These are phyloP conservation scores for Ophion costatus DNA, from an alignment of 2,888 invertebrate species.

Conservation along the genomic window DNA sequence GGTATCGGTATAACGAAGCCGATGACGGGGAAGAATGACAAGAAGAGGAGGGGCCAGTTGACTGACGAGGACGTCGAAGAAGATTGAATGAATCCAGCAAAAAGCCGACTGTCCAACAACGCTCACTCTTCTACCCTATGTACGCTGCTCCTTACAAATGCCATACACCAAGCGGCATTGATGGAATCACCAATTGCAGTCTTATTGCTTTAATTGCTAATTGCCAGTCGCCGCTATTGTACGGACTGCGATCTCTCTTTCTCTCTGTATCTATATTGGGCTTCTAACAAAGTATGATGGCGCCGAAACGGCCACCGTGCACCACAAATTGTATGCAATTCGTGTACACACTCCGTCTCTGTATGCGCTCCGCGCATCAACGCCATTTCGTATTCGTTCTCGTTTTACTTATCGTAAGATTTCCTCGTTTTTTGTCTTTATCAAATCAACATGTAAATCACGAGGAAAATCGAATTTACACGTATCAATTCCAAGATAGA, in stretches of 20 bases:
- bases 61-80: slow-evolving; percentile 55
- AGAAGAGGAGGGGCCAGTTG: slow-evolving; percentile 51
- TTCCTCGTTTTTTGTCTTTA: slow-evolving; percentile 35
- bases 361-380: slow-evolving; percentile 16
- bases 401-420: slow-evolving; percentile 37
- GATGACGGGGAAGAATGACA: slow-evolving; percentile 31
- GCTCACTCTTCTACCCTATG: slow-evolving; percentile 32
- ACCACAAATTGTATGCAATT: slow-evolving; percentile 43
- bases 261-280: background rate
- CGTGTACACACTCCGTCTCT: slow-evolving; percentile 21
- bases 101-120: slow-evolving; percentile 50
- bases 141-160: slow-evolving; percentile 66
- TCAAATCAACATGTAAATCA: slow-evolving; percentile 64
- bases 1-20: slow-evolving; percentile 13
- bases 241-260: slow-evolving; percentile 63
- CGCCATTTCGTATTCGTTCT: slow-evolving; percentile 56
- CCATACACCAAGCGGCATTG: slow-evolving; percentile 71
- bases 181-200: slow-evolving; percentile 81
- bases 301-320: slow-evolving; percentile 63
- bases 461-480: too few species aligned
- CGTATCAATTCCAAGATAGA: too few species aligned
- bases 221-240: slow-evolving; percentile 76
- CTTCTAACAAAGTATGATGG: slow-evolving; percentile 51
- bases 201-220: slow-evolving; percentile 82
- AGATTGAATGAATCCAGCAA: slow-evolving; percentile 62